These are phyloP conservation scores for Chloroclystis v-ata DNA, from an alignment of 2,888 invertebrate species.

Conservation along the genomic window DNA sequence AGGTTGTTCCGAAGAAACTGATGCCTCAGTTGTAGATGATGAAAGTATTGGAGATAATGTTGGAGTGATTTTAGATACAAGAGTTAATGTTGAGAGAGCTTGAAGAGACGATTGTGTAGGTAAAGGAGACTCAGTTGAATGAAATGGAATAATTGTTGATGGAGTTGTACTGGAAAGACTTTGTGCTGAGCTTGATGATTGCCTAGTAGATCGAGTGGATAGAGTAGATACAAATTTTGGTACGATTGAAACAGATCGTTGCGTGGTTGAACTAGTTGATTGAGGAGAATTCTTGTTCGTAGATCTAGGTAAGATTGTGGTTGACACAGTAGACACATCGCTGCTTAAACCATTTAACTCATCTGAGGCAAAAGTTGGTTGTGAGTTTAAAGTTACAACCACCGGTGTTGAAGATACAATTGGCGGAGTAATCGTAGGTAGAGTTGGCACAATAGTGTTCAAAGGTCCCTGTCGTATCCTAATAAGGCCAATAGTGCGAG, in stretches of 20 bases:
- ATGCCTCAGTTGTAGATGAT: background rate
- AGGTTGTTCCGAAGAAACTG: background rate
- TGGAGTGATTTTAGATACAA: constrained; percentile 5
- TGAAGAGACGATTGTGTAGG: constrained; percentile 7
- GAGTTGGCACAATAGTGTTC: background rate
- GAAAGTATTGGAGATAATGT: background rate
- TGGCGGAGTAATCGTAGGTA: background rate
- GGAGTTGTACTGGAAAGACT: constrained; percentile 3
- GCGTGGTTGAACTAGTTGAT: constrained; percentile 1
- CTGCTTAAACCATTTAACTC: constrained; percentile 1
- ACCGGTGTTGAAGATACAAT: background rate
- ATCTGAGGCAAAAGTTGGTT: constrained; percentile 2
- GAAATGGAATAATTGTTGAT: constrained; percentile 4
- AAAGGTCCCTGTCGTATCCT: constrained; percentile 15
- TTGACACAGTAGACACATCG: constrained; percentile 7
- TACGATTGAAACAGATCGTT: constrained; percentile 7
- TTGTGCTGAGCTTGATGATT: constrained; percentile 1
- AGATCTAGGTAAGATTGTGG: constrained; percentile 5
- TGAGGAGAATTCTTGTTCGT: constrained; percentile 5
- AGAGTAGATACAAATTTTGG: constrained; percentile 14
- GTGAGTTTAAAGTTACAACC: constrained; percentile 2
- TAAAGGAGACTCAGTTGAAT: constrained; percentile 3
- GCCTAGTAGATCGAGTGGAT: constrained; percentile 4
- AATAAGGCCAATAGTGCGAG: constrained; percentile 17
- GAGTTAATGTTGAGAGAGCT: constrained; percentile 3